Percentiles rank a stretch among this genome's conserved stretches.
These are phyloP conservation scores for Phoenicopterus ruber DNA, from an alignment of 2,113 vertebrate genomes.

Conservation along the genomic window DNA sequence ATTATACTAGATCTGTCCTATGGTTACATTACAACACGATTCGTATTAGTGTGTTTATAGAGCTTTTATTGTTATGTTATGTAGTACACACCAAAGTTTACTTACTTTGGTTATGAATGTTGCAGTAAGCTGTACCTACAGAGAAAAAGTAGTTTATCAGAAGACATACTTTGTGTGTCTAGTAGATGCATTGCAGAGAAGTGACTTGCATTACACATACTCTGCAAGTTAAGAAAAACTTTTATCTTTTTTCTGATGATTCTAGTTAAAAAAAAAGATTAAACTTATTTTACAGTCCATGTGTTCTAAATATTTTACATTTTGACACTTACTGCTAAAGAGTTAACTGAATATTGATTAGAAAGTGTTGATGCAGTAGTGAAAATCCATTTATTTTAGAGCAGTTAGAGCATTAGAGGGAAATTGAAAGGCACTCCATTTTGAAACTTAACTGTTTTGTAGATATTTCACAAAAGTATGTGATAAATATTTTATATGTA, in stretches of 20 bases:
- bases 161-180: neutral
- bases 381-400: slow-evolving; percentile 47
- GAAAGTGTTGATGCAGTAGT: slow-evolving; percentile 15
- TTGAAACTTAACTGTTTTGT: slow-evolving; percentile 33
- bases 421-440: slow-evolving; percentile 40
- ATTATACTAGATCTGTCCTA: neutral
- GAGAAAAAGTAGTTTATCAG: neutral
- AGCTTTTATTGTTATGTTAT: neutral
- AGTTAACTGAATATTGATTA: slow-evolving; percentile 51
- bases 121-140: neutral
- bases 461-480: slow-evolving; percentile 24
- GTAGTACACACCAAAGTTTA: neutral
- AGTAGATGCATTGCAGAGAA: neutral
- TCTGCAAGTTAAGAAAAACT: neutral
- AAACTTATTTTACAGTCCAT: neutral
- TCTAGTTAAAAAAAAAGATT: neutral
- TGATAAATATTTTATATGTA: slow-evolving; percentile 58
- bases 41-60: neutral
- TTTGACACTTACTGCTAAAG: neutral
- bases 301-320: neutral
- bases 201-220: neutral
- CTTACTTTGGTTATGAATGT: neutral
- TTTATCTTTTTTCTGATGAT: neutral
- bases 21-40: neutral
- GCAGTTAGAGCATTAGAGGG: slow-evolving; percentile 6